Conservation (phyloP, 2,888 invertebrate species). For the Calephelis perditalis region DNA sequence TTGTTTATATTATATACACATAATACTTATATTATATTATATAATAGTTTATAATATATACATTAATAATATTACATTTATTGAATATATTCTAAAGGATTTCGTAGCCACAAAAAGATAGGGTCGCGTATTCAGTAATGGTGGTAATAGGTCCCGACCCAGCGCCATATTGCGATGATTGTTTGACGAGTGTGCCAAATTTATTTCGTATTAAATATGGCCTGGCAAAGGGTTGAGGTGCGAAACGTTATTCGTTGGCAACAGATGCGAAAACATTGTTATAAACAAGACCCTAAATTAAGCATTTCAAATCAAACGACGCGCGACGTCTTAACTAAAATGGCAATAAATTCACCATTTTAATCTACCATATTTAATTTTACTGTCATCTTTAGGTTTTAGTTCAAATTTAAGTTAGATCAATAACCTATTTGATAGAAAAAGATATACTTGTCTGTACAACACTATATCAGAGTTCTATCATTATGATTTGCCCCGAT, state of each 20-base stretch:
- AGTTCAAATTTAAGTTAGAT: too few species aligned
- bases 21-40: too few species aligned
- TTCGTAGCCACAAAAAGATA: conserved; percentile 32
- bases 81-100: background rate
- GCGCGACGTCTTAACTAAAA: background rate
- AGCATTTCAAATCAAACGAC: conserved; percentile 19
- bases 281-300: conserved; percentile 27
- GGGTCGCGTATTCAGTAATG: conserved; percentile 56
- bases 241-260: conserved; percentile 55
- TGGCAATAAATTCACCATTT: background rate
- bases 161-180: conserved; percentile 72
- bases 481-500: too few species aligned
- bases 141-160: conserved; percentile 60
- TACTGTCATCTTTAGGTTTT: too few species aligned
- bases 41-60: too few species aligned
- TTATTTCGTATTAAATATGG: conserved; percentile 65
- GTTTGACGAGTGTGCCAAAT: conserved; percentile 61
- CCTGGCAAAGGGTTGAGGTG: conserved; percentile 62
- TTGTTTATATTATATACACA: too few species aligned
- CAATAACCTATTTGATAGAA: too few species aligned
- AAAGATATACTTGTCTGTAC: too few species aligned
- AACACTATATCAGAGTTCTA: too few species aligned
- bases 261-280: conserved; percentile 40
- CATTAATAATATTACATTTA: conserved; percentile 7
- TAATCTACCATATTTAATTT: background rate